Conservation (phyloP, 2,797 vertebrate species). For the Premnoplex brunnescens region DNA sequence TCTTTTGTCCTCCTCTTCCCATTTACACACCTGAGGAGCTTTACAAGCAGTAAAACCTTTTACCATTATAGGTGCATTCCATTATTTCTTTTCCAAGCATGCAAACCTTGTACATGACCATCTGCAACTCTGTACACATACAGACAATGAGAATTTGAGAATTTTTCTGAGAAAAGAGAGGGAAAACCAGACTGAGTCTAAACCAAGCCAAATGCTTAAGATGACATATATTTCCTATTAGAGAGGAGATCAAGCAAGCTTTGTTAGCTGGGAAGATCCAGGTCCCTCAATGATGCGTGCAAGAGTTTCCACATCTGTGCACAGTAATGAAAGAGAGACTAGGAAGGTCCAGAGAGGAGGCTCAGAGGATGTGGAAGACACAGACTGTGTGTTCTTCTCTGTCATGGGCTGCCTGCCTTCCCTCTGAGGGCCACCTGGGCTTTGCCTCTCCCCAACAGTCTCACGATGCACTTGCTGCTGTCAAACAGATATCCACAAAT, state of each 20-base stretch:
- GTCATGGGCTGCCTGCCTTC: background rate
- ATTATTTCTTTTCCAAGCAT: background rate
- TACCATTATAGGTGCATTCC: background rate
- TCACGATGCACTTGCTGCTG: background rate
- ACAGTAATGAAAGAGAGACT: background rate
- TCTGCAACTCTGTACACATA: background rate
- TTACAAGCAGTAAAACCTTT: background rate
- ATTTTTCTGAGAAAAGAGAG: background rate
- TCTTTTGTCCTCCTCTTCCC: background rate
- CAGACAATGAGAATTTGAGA: background rate
- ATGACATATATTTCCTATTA: background rate
- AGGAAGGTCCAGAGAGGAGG: background rate
- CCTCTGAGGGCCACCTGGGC: background rate
- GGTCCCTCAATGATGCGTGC: background rate
- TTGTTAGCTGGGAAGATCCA: background rate
- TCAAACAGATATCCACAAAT: background rate
- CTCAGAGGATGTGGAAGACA: background rate
- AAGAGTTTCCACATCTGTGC: background rate
- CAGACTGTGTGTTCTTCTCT: rapidly evolving
- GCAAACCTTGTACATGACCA: background rate
- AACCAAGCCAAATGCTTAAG: background rate
- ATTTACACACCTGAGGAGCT: background rate
- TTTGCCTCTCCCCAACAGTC: background rate
- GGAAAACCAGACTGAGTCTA: background rate
- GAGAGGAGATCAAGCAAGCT: background rate